Base-by-base conservation (phyloP, 2,888 invertebrate genomes). In the Galerucella pusilla region DNA sequence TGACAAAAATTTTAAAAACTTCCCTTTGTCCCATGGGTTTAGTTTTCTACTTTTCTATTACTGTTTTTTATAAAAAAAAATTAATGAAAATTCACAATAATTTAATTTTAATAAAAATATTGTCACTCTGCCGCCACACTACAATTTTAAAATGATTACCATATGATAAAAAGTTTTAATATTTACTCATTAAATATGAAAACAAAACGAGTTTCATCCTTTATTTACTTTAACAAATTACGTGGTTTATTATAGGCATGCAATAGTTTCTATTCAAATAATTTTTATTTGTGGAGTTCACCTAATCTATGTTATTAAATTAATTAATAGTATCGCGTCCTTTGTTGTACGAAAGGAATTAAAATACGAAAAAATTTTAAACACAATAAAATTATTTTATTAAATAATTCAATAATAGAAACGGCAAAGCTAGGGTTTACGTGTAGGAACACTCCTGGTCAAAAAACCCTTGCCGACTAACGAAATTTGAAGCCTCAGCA, bases 111-210 rank as follows among this genome's bases (percentile, higher is more conserved):
- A 57, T 16, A 57, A n/a, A n/a, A 52, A 52, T 52, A n/a, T 52
- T 5, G 57, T 57, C 16, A 20, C 28, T 61, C 5, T 28, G 28
- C 61, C n/a, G 16, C 46, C 64, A 45, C 16, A 65, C 64, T 72
- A 72, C 20, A 28, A 60, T 57, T 83, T 82, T 83, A 84, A 79
- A 77, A 12, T 75, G 73, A 75, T 76, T 76, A 76, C 76, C 77
- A 75, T 79, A 79, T 75, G 75, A 79, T 79, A 76, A 77, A 79
- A 74, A 75, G 7, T 42, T 71, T 68, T 75, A 63, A 70, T 78
- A 75, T 79, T 77, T 78, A 73, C 76, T 76, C 67, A 65, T 74
- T 73, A 79, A 79, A 78, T 73, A 79, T 71, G 74, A 74, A 75
- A 78, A 78, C 76, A 76, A 76, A 75, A 79, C 75, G 73, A 49